These are phyloP conservation scores for Heterocephalus glaber DNA, from an alignment of 2,113 vertebrate genomes.

Conservation along the genomic window DNA sequence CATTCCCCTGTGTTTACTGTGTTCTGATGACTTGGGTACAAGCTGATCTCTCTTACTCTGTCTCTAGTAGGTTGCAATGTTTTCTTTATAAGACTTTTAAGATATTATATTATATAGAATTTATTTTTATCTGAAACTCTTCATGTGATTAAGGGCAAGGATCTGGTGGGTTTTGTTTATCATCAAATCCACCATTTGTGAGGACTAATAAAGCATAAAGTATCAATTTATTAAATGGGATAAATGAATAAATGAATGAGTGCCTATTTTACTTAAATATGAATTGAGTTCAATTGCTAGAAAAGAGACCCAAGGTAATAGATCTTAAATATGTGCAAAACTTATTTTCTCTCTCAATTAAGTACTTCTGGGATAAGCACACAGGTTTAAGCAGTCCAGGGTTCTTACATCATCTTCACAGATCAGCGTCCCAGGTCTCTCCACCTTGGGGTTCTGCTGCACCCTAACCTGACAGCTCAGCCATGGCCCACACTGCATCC, in stretches of 20 bases:
- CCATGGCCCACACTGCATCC: neutral
- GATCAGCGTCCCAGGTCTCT: neutral
- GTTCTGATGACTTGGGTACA: neutral
- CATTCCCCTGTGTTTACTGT: neutral
- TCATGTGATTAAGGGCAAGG: neutral
- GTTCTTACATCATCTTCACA: neutral
- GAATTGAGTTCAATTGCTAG: neutral
- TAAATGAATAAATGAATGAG: neutral
- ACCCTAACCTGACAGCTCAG: neutral
- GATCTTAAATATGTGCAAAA: neutral
- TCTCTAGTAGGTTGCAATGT: neutral
- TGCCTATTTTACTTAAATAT: neutral
- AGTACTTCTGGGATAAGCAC: neutral
- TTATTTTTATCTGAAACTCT: neutral
- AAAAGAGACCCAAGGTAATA: neutral
- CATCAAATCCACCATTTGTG: neutral
- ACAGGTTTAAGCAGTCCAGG: neutral
- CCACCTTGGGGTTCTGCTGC: neutral
- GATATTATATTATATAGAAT: neutral
- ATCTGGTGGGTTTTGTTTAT: neutral
- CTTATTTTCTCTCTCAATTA: neutral
- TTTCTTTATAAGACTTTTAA: neutral
- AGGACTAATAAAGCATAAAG: neutral
- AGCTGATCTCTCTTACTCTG: neutral
- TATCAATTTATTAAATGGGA: neutral